Evolutionary conservation across 2,113 vertebrate genomes (phyloP).

Genomic region (Puntigrus tetrazona): DNA sequence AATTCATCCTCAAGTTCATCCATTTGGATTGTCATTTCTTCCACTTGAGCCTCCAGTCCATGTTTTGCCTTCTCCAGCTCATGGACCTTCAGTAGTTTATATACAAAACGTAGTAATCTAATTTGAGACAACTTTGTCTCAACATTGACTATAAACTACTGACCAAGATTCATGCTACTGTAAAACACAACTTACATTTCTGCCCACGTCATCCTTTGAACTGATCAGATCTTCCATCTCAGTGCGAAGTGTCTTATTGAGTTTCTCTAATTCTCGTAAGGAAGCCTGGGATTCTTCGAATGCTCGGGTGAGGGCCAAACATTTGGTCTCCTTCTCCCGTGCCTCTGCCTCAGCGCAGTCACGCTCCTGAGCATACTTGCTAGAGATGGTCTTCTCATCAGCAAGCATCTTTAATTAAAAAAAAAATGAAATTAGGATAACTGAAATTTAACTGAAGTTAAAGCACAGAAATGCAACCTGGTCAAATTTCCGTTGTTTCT

Average conservation of each 20-base stretch:
- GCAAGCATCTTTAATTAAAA: slow-evolving; percentile 81
- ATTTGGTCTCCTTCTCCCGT: slow-evolving; percentile 90
- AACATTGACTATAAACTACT: background rate
- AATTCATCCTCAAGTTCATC: slow-evolving; percentile 95
- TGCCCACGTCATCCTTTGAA: slow-evolving; percentile 95
- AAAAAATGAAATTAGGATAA: background rate
- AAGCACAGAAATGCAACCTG: slow-evolving; percentile 75
- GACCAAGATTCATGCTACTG: background rate
- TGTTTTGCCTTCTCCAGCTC: slow-evolving; percentile 93
- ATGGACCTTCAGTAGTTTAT: slow-evolving; percentile 79
- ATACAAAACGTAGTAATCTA: background rate
- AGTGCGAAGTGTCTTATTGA: slow-evolving; percentile 79
- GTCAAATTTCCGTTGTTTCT: slow-evolving; percentile 97
- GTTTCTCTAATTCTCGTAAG: slow-evolving; percentile 88
- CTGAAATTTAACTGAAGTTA: background rate
- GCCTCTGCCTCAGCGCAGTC: slow-evolving; percentile 89
- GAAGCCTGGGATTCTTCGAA: slow-evolving; percentile 84
- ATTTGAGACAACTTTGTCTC: background rate
- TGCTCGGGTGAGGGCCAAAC: slow-evolving; percentile 82
- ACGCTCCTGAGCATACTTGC: slow-evolving; percentile 86
- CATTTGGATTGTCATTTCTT: slow-evolving; percentile 91
- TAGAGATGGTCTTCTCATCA: slow-evolving; percentile 88
- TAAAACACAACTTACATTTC: slow-evolving; percentile 79
- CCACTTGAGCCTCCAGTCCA: slow-evolving; percentile 86
- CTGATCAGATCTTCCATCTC: slow-evolving; percentile 96